These are phyloP conservation scores for Nomada flava DNA, from an alignment of 2,888 invertebrate genomes.

Conservation along the genomic window DNA sequence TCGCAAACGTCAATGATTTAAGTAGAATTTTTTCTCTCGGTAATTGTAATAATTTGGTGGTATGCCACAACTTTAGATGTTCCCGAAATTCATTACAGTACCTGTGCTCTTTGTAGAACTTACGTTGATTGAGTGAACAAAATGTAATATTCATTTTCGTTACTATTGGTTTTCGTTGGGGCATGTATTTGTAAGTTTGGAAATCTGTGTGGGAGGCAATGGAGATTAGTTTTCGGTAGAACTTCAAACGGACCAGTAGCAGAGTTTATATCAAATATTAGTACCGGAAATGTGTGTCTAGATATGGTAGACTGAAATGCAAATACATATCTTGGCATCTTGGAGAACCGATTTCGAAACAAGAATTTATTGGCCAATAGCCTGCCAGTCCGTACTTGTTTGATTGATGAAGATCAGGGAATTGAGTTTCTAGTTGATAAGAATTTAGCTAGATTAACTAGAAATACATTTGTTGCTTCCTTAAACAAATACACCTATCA, in stretches of 20 bases:
- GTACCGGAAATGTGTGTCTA: not conserved
- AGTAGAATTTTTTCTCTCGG: no score
- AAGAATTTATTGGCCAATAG: slow-evolving; percentile 1
- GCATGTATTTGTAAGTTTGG: not conserved
- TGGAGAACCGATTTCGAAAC: not conserved
- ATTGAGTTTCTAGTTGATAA: not conserved
- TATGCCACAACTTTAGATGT: no score
- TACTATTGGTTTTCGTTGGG: not conserved
- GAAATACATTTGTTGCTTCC: not conserved
- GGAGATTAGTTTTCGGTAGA: not conserved
- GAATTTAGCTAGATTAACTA: not conserved
- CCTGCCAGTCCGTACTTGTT: not conserved
- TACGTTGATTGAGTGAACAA: no score
- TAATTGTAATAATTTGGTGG: no score
- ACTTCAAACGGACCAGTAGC: not conserved
- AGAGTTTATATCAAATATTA: slow-evolving; percentile 13
- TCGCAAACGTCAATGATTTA: no score
- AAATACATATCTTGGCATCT: not conserved
- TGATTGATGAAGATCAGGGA: slow-evolving; percentile 7
- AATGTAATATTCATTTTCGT: no score
- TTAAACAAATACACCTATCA: not conserved
- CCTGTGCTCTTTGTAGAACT: no score
- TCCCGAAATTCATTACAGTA: no score
- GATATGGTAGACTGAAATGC: not conserved
- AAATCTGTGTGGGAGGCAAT: not conserved